Evolutionary conservation across 2,888 invertebrate species (phyloP).

Genomic region (Nowickia ferox): DNA sequence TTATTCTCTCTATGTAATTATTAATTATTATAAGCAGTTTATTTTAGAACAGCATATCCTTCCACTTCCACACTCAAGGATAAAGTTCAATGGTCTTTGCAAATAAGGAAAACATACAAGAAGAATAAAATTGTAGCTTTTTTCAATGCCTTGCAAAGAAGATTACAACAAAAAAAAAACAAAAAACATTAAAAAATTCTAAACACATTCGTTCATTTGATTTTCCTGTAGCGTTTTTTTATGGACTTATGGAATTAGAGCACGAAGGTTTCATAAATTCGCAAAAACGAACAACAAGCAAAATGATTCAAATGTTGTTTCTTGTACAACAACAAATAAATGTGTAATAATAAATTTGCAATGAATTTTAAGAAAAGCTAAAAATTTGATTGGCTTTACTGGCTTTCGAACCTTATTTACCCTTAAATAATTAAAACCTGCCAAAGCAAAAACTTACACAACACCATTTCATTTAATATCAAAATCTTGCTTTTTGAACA

Average conservation of each 20-base stretch:
- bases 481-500: no score
- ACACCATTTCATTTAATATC: no score
- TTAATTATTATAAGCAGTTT: conserved; percentile 18
- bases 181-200: conserved; percentile 3
- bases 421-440: no score
- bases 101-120: neutral
- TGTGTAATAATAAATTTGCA: no score
- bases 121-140: neutral
- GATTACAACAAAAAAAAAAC: neutral
- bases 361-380: no score
- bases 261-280: no score
- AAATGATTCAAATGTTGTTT: no score
- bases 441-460: no score
- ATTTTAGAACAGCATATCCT: conserved; percentile 18
- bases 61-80: conserved; percentile 18
- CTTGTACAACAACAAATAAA: no score
- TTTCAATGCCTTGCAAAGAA: neutral
- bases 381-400: no score
- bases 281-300: no score
- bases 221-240: neutral
- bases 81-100: conserved; percentile 42
- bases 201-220: conserved; percentile 7
- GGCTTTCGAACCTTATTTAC: no score
- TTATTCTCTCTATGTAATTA: neutral
- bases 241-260: neutral